Conservation (phyloP, 2,113 vertebrate species). For the Pachypanchax playfairii region DNA sequence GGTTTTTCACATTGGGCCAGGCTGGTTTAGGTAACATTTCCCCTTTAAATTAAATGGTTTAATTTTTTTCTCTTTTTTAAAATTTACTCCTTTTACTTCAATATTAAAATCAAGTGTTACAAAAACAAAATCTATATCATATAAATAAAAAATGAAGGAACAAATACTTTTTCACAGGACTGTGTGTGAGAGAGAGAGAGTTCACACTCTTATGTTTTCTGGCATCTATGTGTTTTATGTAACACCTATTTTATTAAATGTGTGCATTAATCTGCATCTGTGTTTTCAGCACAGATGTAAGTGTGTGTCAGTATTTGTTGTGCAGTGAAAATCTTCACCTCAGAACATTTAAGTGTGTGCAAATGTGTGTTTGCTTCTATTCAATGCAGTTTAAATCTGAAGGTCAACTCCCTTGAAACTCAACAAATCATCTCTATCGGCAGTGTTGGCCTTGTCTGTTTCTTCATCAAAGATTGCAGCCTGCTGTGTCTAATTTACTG, state of each 20-base stretch:
- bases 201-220: not conserved
- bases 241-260: not conserved
- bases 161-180: no score
- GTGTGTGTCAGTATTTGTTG: not conserved
- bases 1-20: no score
- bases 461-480: conserved; percentile 23
- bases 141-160: no score
- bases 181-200: not conserved
- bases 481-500: conserved; percentile 7
- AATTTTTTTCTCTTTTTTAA: no score
- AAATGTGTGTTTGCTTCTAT: not conserved
- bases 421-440: conserved; percentile 53
- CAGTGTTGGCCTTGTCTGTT: conserved; percentile 32
- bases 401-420: conserved; percentile 51
- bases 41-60: no score
- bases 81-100: no score
- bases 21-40: no score
- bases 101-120: no score
- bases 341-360: not conserved
- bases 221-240: not conserved
- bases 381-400: conserved; percentile 33
- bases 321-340: not conserved
- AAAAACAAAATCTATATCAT: no score
- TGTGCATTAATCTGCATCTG: not conserved
- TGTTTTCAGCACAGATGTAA: not conserved